Base-by-base conservation (phyloP, 1,140 invertebrate genomes). In the Sycobia sp. region DNA sequence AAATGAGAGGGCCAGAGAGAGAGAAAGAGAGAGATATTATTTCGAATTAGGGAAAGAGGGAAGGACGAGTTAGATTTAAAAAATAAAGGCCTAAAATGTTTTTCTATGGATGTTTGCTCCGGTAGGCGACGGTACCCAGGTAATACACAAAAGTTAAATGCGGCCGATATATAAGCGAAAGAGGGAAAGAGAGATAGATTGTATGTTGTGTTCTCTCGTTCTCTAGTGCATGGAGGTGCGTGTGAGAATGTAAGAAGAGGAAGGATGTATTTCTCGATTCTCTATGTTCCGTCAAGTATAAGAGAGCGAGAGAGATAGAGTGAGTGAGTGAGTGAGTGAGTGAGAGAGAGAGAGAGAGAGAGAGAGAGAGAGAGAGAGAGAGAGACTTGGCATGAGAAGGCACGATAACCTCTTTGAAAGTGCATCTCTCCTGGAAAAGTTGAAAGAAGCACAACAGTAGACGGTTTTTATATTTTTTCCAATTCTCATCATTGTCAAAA, bases 391-490 rank as follows among this genome's bases (percentile, higher is more conserved):
- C 1, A 20, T 23, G 18, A 22, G 34, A 46, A 49, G 56, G 32
- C 44, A 38, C 25, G 60, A 56, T 62, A 62, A 62, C 60, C 60
- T 50, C 46, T 36, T 44, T 34, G 27, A 63, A 63, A 63, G 62
- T 63, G 62, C 62, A 63, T 63, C 53, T n/a, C n/a, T 57, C 54
- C 54, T 63, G 44, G 53, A 14, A 29, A 18, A 51, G 18, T 9
- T n/a, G 36, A 50, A 8, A 39, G 32, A 38, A 20, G 10, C 9
- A 43, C n/a, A 25, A 29, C 34, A 29, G 39, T 8, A 38, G 39
- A 34, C 4, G 5, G 43, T 20, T 38, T 29, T 54, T 54, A 22
- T 54, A n/a, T 44, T 41, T 34, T 41, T 55, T 38, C 13, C 23
- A 4, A n/a, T 29, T 27, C 38, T n/a, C 18, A 5, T 41, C 32